Conservation (phyloP, 1,140 invertebrate genomes). For the Pseudomyrmex concolor region DNA sequence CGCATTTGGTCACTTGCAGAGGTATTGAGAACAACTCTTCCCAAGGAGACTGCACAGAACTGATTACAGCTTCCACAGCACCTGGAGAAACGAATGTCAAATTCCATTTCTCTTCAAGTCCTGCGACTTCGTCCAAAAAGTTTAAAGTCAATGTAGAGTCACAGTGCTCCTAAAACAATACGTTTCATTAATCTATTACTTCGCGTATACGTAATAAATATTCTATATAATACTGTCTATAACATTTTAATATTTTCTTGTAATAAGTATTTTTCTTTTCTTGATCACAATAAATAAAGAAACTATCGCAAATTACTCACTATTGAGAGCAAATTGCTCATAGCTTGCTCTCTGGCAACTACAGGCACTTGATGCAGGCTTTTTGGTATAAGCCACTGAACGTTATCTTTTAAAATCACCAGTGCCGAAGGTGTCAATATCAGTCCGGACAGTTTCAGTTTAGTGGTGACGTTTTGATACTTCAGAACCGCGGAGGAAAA, state of each 20-base stretch:
- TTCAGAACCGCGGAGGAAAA: conserved; percentile 80
- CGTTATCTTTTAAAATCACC: conserved; percentile 80
- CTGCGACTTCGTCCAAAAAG: conserved; percentile 80
- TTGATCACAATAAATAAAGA: neutral
- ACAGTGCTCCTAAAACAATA: conserved; percentile 74
- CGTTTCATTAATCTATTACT: neutral
- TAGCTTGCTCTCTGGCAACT: conserved; percentile 80
- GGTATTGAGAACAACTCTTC: conserved; percentile 83
- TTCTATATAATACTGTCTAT: too few species aligned
- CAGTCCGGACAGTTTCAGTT: conserved; percentile 78
- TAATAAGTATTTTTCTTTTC: neutral
- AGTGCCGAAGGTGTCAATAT: conserved; percentile 78
- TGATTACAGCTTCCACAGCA: conserved; percentile 80
- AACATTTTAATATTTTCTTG: too few species aligned
- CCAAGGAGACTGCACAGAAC: conserved; percentile 82
- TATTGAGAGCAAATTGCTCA: conserved; percentile 86
- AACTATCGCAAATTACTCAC: conserved; percentile 75
- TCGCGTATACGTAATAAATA: neutral
- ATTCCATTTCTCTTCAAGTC: conserved; percentile 79
- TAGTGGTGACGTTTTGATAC: conserved; percentile 73
- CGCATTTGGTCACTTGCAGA: conserved; percentile 77
- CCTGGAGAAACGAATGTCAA: conserved; percentile 77
- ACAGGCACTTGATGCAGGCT: conserved; percentile 73
- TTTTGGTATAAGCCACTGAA: conserved; percentile 81
- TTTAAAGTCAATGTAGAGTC: conserved; percentile 74